Evolutionary conservation across 2,113 vertebrate genomes (phyloP), one percentile per base, ranked within the genome.

Genomic region (Salvelinus namaycush): DNA sequence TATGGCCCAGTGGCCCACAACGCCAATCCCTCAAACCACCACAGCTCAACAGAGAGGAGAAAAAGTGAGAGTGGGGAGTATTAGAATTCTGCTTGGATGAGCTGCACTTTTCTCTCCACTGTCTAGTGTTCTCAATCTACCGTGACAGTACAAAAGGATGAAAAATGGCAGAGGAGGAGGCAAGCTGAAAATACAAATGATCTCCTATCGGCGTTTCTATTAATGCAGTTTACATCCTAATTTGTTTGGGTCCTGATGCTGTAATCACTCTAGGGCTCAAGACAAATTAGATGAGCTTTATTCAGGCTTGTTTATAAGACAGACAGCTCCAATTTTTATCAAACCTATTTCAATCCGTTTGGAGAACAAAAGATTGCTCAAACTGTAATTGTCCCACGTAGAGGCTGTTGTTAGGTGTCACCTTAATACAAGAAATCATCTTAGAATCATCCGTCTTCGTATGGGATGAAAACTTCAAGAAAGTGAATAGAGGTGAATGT

Each of bases 1-100:
- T 68, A 34, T 70, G 73, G 78, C 34, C 64, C 67, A 76, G 31
- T 26, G 73, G 78, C 34, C 20, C 62, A 75, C 57, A 74, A 29
- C 26, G 70, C 72, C 64, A 12, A 16, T 67, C 65, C 65, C 26
- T 67, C 65, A 67, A 67, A 79, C 59, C 18, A 75, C 51, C 75
- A 22, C 78, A 60, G 27, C 65, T 48, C 27, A 64, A 68, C 72
- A 69, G 62, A 64, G 22, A 44, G 20, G 62, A 26, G 22, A 64
- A 24, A n/a, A 22, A 26, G 22, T 24, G 51, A 62, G 18, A 20
- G 6, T 16, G 2, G 59, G 18, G 59, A 62, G 1, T 24, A n/a
- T 62, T 62, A n/a, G 2, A 24, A 62, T 62, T 62, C 59, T 62
- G 59, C 59, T 22, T 62, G 59, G 20, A 67, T 67, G 65, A 67